phyloP scores from a whole-genome alignment of 2,888 invertebrate species.

The Epiblema foenella region DNA sequence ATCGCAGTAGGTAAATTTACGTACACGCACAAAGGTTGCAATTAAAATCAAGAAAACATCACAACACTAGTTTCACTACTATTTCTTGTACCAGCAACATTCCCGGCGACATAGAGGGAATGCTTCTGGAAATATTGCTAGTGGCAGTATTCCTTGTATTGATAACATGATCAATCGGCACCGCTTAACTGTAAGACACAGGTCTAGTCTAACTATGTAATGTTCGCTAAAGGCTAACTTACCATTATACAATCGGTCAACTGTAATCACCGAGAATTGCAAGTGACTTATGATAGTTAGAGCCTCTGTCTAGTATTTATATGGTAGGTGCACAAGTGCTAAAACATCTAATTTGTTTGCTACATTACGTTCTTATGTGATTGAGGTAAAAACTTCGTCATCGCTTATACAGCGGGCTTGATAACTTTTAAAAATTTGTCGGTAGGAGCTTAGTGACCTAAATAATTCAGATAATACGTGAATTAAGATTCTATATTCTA shows the following conservation, averaged over 20 bases:
- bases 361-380: conserved; percentile 66
- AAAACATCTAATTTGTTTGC: conserved; percentile 74
- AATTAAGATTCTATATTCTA: too few species aligned
- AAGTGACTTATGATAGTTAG: conserved; percentile 65
- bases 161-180: not conserved
- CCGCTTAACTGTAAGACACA: conserved; percentile 5
- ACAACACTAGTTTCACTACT: too few species aligned
- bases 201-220: conserved; percentile 15
- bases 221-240: conserved; percentile 50
- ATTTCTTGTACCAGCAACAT: not conserved
- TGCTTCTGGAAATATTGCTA: not conserved
- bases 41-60: not conserved
- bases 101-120: not conserved
- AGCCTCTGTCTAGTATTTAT: conserved; percentile 69
- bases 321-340: conserved; percentile 61
- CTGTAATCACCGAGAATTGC: conserved; percentile 55
- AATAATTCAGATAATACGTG: not conserved
- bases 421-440: not conserved
- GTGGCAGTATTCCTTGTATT: not conserved
- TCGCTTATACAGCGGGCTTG: conserved; percentile 47
- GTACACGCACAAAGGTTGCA: too few species aligned
- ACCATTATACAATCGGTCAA: conserved; percentile 55
- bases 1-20: too few species aligned
- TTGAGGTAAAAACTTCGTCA: conserved; percentile 59
- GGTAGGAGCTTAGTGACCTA: not conserved